A percentile compares a stretch with the other conserved stretches of the same genome.
phyloP scores from a whole-genome alignment of 2,113 vertebrate genomes.

The Cyprinodon brontotheroides region DNA sequence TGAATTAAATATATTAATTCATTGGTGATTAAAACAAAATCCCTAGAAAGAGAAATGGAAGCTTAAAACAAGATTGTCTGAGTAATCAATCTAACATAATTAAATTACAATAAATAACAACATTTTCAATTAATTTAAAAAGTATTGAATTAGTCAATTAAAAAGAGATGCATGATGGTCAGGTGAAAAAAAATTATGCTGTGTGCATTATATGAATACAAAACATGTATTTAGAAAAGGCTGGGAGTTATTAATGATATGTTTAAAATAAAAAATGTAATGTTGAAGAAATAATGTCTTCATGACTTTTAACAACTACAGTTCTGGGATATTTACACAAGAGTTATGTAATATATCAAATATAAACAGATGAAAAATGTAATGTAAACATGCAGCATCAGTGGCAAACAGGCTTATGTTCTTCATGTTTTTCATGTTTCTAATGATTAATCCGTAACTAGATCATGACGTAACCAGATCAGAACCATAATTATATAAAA shows the following conservation, averaged over 20 bases:
- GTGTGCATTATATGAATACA: too few relatives aligned
- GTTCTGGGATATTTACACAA: not conserved
- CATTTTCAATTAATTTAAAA: too few relatives aligned
- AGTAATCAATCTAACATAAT: not conserved
- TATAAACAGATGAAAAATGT: not conserved
- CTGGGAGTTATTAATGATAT: too few relatives aligned
- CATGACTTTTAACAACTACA: not conserved
- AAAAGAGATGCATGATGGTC: too few relatives aligned
- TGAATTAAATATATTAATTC: not conserved
- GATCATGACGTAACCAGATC: not conserved
- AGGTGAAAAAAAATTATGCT: too few relatives aligned
- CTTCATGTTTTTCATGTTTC: not conserved
- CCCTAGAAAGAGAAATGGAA: not conserved
- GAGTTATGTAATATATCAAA: not conserved
- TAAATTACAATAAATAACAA: too few relatives aligned
- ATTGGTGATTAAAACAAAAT: not conserved
- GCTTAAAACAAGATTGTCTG: not conserved
- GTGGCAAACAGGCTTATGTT: not conserved
- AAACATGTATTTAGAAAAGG: too few relatives aligned
- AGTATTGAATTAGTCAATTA: too few relatives aligned
- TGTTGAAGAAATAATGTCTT: too few relatives aligned
- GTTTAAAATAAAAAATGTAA: too few relatives aligned
- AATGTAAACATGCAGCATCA: constrained; percentile 16
- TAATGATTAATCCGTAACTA: not conserved
- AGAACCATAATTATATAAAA: too few relatives aligned